A percentile compares a stretch with the other conserved stretches of the same genome.
phyloP scores from a whole-genome alignment of 2,797 vertebrate species.

The Helarctos malayanus region DNA sequence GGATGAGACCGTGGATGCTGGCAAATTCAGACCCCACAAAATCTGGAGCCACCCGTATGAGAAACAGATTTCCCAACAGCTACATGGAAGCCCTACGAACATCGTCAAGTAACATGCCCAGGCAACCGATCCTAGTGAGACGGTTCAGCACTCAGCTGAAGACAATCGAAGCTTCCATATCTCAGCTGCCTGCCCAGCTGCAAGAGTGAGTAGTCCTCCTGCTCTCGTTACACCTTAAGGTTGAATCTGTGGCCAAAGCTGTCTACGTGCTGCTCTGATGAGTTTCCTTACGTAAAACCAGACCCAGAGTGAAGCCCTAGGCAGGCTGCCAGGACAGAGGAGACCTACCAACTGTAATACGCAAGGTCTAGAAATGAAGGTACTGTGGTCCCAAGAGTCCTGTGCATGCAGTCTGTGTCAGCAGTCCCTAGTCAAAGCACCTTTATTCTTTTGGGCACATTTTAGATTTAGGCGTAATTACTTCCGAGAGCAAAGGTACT shows the following conservation, averaged over 20 bases:
- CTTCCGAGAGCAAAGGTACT: background rate
- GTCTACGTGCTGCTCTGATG: background rate
- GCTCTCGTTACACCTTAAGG: background rate
- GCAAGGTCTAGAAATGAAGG: background rate
- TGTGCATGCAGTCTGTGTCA: background rate
- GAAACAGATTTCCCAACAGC: background rate
- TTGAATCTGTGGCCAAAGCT: background rate
- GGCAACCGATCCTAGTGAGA: background rate
- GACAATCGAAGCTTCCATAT: background rate
- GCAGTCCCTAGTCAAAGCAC: background rate
- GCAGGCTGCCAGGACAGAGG: background rate
- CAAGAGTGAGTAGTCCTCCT: background rate
- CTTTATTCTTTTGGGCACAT: background rate
- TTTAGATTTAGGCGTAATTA: background rate
- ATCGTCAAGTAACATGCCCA: background rate
- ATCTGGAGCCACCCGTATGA: background rate
- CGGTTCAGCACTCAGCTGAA: accelerated
- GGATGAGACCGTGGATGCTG: background rate
- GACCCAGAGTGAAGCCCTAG: background rate
- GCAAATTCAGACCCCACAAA: background rate
- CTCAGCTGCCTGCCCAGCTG: background rate
- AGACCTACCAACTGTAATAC: background rate
- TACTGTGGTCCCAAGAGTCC: background rate
- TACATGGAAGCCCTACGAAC: background rate
- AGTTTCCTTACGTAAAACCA: background rate